A percentile compares a stretch with the other conserved stretches of the same genome.
Evolutionary conservation across 53 echinoderm and acorn worm species (phyloP).

Genomic region (Actinopyga echinites): DNA sequence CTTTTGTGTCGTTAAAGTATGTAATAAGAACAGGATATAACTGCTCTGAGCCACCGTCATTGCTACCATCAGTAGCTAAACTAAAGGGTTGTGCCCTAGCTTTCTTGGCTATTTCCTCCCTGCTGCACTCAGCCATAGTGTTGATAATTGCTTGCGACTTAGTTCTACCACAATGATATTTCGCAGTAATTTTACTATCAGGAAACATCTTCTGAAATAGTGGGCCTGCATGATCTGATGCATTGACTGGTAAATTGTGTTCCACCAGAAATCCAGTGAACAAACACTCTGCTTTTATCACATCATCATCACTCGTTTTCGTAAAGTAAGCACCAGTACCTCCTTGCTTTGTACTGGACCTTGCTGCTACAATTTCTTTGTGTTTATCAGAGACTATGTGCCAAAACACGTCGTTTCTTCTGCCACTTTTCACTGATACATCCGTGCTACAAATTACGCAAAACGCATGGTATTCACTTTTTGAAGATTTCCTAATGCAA

Average conservation of each 20-base stretch:
- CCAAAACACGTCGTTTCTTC: not conserved
- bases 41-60: slow-evolving; percentile 39
- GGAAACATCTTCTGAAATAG: slow-evolving; percentile 47
- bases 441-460: slow-evolving; percentile 16
- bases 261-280: slow-evolving; percentile 52
- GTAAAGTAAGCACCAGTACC: not conserved
- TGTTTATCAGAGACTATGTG: not conserved
- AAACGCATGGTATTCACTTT: slow-evolving; percentile 33
- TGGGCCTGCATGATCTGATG: slow-evolving; percentile 40
- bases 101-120: slow-evolving; percentile 24
- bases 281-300: slow-evolving; percentile 24
- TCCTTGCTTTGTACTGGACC: not conserved
- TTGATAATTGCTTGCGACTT: slow-evolving; percentile 44
- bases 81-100: slow-evolving; percentile 25
- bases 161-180: slow-evolving; percentile 50
- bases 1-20: slow-evolving; percentile 19
- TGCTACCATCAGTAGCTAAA: slow-evolving; percentile 52
- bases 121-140: not conserved
- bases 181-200: slow-evolving; percentile 24
- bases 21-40: slow-evolving; percentile 44
- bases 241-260: slow-evolving; percentile 50
- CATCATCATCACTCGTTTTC: slow-evolving; percentile 34
- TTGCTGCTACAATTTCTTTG: not conserved
- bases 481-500: slow-evolving; percentile 10
- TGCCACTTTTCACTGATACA: slow-evolving; percentile 17